These are phyloP conservation scores for Drosophila bifasciata DNA, from an alignment of 1,140 invertebrate genomes.

Conservation along the genomic window DNA sequence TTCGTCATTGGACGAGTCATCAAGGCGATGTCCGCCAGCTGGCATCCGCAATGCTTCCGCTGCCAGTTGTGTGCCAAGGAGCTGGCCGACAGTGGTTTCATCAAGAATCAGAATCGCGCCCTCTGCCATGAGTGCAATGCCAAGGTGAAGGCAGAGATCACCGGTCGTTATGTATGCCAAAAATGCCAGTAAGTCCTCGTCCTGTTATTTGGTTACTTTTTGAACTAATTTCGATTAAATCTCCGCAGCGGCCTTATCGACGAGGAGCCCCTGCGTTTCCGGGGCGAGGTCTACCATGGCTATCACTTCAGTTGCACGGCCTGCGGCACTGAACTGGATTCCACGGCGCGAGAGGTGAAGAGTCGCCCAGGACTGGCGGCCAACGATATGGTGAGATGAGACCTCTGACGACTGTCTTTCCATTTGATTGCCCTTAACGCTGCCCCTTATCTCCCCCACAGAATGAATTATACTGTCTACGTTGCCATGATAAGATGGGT, in stretches of 20 bases:
- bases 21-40: constrained; percentile 99
- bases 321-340: constrained; percentile 93
- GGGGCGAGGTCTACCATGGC: constrained; percentile 98
- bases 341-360: constrained; percentile 97
- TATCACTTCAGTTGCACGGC: constrained; percentile 99
- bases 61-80: constrained; percentile 96
- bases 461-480: constrained; percentile 97
- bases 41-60: constrained; percentile 99
- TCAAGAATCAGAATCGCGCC: constrained; percentile 95
- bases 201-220: too few species aligned
- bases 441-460: constrained; percentile 16
- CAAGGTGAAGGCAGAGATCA: constrained; percentile 96
- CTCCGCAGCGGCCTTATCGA: constrained; percentile 94
- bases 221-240: too few species aligned
- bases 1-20: constrained; percentile 99
- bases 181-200: constrained; percentile 95
- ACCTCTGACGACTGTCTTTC: neutral
- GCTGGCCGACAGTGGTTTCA: constrained; percentile 98
- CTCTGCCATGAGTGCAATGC: constrained; percentile 99
- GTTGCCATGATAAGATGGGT: constrained; percentile 99
- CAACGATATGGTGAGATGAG: constrained; percentile 89
- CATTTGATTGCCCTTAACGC: too few species aligned
- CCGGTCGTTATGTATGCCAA: constrained; percentile 98
- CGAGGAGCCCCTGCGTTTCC: constrained; percentile 97
- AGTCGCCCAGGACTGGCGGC: constrained; percentile 94